phyloP scores from a whole-genome alignment of 2,113 vertebrate genomes.

The Strix uralensis region DNA sequence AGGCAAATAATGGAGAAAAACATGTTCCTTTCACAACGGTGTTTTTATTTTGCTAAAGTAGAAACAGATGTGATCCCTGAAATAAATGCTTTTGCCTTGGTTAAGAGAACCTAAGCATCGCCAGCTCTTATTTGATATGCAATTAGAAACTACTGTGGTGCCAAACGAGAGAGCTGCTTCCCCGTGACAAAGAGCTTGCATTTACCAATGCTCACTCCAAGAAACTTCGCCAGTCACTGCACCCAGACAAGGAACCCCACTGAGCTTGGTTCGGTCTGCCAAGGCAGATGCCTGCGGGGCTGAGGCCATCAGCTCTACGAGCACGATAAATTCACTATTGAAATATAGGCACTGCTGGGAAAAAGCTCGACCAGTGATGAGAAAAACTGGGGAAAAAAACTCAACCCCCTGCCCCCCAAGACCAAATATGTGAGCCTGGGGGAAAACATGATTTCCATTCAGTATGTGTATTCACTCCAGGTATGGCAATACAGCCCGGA shows the following conservation, averaged over 20 bases:
- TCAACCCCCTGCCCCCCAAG: fast-evolving
- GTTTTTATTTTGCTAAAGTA: neutral
- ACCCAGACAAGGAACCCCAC: neutral
- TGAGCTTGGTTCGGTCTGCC: neutral
- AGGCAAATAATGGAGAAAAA: neutral
- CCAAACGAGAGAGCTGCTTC: neutral
- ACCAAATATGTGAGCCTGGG: neutral
- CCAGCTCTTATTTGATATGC: neutral
- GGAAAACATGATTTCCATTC: neutral
- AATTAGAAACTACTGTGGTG: neutral
- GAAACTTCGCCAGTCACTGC: neutral
- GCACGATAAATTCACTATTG: neutral
- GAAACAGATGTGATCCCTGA: neutral
- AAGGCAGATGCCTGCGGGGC: neutral
- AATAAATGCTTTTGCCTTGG: neutral
- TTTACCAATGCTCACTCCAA: neutral
- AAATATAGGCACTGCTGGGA: neutral
- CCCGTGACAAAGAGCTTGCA: neutral
- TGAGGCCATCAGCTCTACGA: neutral
- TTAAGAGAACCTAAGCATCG: neutral
- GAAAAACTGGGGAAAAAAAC: neutral
- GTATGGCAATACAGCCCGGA: neutral
- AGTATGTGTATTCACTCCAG: fast-evolving
- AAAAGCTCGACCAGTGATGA: neutral
- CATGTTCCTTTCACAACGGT: neutral